Conservation (phyloP, 2,113 vertebrate species). For the Dasyprocta punctata region DNA sequence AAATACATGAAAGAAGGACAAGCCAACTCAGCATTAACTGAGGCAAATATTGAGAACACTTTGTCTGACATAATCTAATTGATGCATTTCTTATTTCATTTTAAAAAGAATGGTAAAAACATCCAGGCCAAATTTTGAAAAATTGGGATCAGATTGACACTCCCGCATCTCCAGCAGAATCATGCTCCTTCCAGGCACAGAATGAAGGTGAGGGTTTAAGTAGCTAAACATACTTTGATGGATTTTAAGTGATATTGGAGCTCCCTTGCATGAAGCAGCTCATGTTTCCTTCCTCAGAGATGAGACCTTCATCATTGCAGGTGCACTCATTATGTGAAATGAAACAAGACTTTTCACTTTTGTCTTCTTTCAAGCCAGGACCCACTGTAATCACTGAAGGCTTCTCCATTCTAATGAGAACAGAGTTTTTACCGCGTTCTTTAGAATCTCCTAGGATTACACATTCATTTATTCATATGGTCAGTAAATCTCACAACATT, state of each 20-base stretch:
- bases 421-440: background rate
- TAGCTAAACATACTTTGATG: background rate
- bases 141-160: background rate
- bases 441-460: background rate
- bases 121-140: background rate
- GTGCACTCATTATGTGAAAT: background rate
- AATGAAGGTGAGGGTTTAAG: background rate
- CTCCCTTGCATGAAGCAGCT: background rate
- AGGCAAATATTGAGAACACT: constrained; percentile 19
- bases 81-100: background rate
- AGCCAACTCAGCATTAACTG: constrained; percentile 42
- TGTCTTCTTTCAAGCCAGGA: background rate
- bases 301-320: fast-evolving
- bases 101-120: background rate
- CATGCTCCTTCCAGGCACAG: background rate
- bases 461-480: background rate
- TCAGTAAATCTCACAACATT: background rate
- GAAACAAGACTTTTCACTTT: background rate
- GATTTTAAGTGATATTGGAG: background rate
- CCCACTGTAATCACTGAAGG: background rate
- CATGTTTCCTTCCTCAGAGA: background rate
- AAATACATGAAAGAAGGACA: constrained; percentile 13
- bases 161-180: background rate
- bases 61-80: background rate
- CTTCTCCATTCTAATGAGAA: background rate